Base-by-base conservation (phyloP, 2,797 vertebrate genomes). In the Poecilia velifera region DNA sequence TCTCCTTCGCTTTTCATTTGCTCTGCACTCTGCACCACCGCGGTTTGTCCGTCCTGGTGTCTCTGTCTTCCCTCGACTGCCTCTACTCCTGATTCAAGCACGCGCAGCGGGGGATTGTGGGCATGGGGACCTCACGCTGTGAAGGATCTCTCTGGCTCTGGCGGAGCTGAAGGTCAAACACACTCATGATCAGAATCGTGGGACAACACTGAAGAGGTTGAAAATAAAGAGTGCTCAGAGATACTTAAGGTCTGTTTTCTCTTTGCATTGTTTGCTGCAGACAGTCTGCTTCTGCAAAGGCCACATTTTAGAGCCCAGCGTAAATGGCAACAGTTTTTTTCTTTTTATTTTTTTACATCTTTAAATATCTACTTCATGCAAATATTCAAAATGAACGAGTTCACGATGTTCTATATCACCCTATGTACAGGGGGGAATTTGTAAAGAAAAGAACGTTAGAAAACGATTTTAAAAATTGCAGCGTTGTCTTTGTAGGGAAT, bases 131-230 rank as follows among this genome's bases (percentile, higher is more conserved):
- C n/a, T 91, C 93, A 90, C n/a, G 90, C 93, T 95, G 94, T 71
- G 93, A 93, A 85, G 89, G 87, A 89, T 92, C 92, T 90, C 91
- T 94, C 84, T 86, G 89, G 90, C 90, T 94, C 91, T 79, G 91
- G 88, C 88, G 91, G 91, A 92, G 89, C 91, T 93, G 93, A 95
- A 95, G 93, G 94, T 95, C 94, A 94, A 91, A 94, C 86, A 88
- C 89, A 86, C 91, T 91, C 86, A 77, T 82, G 89, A 94, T 93
- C 92, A 89, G 87, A 92, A 91, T 87, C 81, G 80, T 82, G 77
- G 90, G 87, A 89, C 78, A 90, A 89, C 84, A 84, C 82, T 70
- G 86, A 88, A 87, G 84, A 89, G 85, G 85, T 81, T 82, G 80
- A 86, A 86, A 76, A 82, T 72, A 84, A 81, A 88, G 82, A 88